phyloP scores from a whole-genome alignment of 2,888 invertebrate species.

The Chaetogeoica ovagalla region DNA sequence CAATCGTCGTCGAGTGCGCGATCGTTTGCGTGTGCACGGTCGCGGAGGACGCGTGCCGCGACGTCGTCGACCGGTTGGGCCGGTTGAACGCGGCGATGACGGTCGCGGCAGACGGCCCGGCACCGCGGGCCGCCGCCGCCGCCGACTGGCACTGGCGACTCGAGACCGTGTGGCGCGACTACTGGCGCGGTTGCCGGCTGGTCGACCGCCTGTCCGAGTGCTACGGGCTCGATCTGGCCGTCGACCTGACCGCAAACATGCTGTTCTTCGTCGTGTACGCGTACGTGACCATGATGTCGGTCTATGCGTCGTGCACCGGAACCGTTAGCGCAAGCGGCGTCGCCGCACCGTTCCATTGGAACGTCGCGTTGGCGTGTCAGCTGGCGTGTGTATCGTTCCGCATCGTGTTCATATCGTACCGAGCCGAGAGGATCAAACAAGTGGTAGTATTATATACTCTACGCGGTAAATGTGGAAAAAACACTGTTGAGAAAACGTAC shows the following conservation, averaged over 20 bases:
- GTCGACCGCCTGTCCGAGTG: conserved; percentile 15
- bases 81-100: not conserved
- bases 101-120: not conserved
- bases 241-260: conserved; percentile 17
- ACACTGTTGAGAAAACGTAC: too few species aligned
- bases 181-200: conserved; percentile 28
- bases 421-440: conserved; percentile 34
- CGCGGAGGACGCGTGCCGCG: not conserved
- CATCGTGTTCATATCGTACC: conserved; percentile 37
- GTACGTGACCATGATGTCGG: conserved; percentile 2
- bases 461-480: too few species aligned
- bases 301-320: not conserved
- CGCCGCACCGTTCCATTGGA: not conserved
- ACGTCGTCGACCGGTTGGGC: not conserved
- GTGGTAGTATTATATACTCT: not conserved
- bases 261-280: conserved; percentile 26
- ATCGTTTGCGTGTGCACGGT: not conserved
- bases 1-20: not conserved
- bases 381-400: conserved; percentile 29
- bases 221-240: conserved; percentile 28
- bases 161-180: conserved; percentile 17
- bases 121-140: not conserved
- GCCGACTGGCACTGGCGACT: conserved; percentile 12
- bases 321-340: too few species aligned
- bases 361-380: conserved; percentile 20